Percentiles rank a stretch among this genome's conserved stretches.
Evolutionary conservation across 2,888 invertebrate genomes (phyloP).

Genomic region (Callyntrura guangdongensis): DNA sequence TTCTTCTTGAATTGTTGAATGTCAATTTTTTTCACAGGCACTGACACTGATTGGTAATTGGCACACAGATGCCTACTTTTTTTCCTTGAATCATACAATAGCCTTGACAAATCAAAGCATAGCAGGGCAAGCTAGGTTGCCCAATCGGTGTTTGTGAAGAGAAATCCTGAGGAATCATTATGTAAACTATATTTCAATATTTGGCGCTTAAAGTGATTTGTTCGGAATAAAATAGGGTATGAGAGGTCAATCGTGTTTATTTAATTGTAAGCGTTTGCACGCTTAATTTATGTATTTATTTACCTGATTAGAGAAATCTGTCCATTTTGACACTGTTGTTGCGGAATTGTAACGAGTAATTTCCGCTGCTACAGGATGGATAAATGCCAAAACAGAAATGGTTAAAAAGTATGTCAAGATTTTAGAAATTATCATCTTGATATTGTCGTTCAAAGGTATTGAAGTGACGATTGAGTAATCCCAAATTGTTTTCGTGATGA

Average conservation of each 20-base stretch:
- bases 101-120: slow-evolving; percentile 43
- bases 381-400: background rate
- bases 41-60: slow-evolving; percentile 63
- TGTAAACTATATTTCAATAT: background rate
- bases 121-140: slow-evolving; percentile 30
- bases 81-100: slow-evolving; percentile 64
- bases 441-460: background rate
- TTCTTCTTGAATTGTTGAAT: background rate
- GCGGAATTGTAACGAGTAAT: background rate
- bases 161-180: background rate
- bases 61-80: slow-evolving; percentile 53
- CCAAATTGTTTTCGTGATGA: background rate
- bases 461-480: background rate
- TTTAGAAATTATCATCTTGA: slow-evolving; percentile 2
- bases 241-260: too few relatives aligned
- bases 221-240: background rate
- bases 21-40: slow-evolving; percentile 40
- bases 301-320: background rate
- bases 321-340: background rate
- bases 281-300: background rate
- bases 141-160: background rate
- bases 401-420: slow-evolving; percentile 30
- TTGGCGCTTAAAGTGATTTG: background rate
- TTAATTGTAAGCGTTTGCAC: too few relatives aligned
- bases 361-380: background rate